phyloP scores from a whole-genome alignment of 2,888 invertebrate species.

The Abscondita cerata region DNA sequence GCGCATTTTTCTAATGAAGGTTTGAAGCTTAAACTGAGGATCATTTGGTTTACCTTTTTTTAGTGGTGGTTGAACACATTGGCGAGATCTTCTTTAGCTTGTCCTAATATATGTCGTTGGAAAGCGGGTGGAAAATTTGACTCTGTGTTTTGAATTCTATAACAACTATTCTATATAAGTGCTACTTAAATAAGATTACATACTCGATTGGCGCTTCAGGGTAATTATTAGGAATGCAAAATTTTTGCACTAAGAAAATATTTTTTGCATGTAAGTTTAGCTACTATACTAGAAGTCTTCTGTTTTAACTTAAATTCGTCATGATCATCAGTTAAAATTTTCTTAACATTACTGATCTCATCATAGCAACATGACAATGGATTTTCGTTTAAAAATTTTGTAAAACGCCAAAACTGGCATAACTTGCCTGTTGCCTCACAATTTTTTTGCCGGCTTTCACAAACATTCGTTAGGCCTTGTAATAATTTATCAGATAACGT shows the following conservation, averaged over 20 bases:
- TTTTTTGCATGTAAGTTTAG: constrained; percentile 65
- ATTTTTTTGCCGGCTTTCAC: constrained; percentile 68
- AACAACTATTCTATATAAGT: neutral
- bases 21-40: constrained; percentile 65
- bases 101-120: constrained; percentile 66
- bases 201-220: constrained; percentile 64
- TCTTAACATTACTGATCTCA: constrained; percentile 69
- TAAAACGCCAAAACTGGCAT: constrained; percentile 65
- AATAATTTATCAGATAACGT: constrained; percentile 69
- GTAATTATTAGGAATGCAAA: constrained; percentile 69
- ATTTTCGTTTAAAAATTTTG: constrained; percentile 72
- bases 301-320: constrained; percentile 73
- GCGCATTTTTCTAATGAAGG: constrained; percentile 68
- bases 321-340: constrained; percentile 55
- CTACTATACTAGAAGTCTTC: constrained; percentile 66
- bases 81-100: constrained; percentile 71
- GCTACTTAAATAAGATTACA: constrained; percentile 12
- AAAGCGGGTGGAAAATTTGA: constrained; percentile 72
- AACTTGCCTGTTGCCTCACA: constrained; percentile 67
- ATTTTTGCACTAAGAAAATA: constrained; percentile 69
- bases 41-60: constrained; percentile 62
- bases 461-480: constrained; percentile 65
- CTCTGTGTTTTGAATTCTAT: constrained; percentile 65
- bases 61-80: constrained; percentile 73
- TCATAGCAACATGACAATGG: constrained; percentile 75